phyloP scores from a whole-genome alignment of 2,113 vertebrate species.

The Arvicanthis niloticus region DNA sequence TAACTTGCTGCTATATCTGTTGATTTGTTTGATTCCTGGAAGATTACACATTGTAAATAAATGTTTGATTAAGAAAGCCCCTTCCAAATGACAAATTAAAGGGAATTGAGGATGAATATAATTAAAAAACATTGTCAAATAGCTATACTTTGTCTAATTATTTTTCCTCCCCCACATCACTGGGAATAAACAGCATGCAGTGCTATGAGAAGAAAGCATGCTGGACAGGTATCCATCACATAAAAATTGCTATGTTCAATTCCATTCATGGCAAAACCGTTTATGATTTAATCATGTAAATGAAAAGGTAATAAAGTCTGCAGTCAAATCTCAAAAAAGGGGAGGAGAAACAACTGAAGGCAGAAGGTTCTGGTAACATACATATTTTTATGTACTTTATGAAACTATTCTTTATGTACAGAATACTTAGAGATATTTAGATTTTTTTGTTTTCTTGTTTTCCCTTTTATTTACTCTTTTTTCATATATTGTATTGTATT shows the following conservation, averaged over 20 bases:
- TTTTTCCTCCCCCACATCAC: background rate
- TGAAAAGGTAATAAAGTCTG: background rate
- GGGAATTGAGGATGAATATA: background rate
- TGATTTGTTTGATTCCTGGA: background rate
- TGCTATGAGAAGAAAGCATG: background rate
- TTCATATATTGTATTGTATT: background rate
- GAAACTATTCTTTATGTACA: too few species aligned
- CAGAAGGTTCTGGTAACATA: background rate
- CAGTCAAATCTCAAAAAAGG: background rate
- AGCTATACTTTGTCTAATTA: background rate
- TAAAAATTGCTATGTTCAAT: background rate
- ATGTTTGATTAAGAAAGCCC: background rate
- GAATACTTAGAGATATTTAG: background rate
- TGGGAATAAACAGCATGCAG: background rate
- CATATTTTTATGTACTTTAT: background rate
- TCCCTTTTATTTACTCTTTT: background rate
- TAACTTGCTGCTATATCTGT: background rate
- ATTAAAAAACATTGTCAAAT: background rate
- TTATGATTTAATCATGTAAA: background rate
- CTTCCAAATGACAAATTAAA: background rate
- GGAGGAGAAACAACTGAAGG: background rate
- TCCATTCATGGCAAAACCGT: background rate
- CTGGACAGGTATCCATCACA: background rate
- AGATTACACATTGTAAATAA: background rate
- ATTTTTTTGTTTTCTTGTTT: background rate